Evolutionary conservation across 2,888 invertebrate species (phyloP).

Genomic region (Trachelus tabidus): DNA sequence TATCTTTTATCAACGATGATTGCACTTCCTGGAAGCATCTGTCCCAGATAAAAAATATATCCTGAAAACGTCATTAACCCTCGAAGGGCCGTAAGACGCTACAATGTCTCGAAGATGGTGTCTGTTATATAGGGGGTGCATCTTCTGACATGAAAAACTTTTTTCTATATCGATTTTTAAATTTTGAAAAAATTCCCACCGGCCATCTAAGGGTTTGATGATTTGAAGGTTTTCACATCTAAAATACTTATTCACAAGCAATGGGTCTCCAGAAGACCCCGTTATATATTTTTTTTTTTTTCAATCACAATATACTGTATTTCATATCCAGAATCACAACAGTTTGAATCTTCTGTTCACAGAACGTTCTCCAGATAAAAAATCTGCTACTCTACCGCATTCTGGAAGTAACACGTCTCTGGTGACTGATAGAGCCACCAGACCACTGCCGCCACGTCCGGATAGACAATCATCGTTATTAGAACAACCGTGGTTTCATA

Average conservation of each 20-base stretch:
- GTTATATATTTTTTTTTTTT: background rate
- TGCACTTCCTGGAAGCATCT: background rate
- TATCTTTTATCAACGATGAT: background rate
- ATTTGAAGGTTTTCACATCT: no score
- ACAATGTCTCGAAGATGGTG: no score
- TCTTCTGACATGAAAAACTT: no score
- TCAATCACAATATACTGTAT: background rate
- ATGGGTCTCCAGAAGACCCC: background rate
- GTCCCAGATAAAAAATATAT: background rate
- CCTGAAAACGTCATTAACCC: background rate
- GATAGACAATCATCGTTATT: conserved; percentile 45
- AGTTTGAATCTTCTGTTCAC: background rate
- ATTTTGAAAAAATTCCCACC: no score
- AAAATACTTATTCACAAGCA: background rate
- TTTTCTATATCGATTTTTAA: no score
- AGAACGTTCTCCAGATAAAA: conserved; percentile 61
- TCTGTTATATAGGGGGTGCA: no score
- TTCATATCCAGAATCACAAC: background rate
- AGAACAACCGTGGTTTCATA: conserved; percentile 60
- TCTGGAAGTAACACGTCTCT: conserved; percentile 50
- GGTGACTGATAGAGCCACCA: conserved; percentile 49
- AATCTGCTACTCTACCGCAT: conserved; percentile 54
- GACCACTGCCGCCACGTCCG: conserved; percentile 58
- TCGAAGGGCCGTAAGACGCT: no score
- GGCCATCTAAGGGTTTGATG: no score